These are phyloP conservation scores for Athene noctua DNA, from an alignment of 2,113 vertebrate species.

Conservation along the genomic window DNA sequence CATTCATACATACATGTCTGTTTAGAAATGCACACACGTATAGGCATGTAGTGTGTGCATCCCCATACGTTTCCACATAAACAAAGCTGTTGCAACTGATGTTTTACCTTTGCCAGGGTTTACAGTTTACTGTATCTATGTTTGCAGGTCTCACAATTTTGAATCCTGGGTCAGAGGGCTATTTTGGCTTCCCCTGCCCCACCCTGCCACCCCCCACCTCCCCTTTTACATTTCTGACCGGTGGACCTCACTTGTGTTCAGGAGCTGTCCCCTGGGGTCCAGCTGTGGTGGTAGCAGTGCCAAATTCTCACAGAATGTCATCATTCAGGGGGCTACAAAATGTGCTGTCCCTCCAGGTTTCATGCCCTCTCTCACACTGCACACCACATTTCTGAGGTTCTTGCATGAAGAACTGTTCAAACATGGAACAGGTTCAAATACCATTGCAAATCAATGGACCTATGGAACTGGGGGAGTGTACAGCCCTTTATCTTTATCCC, in stretches of 20 bases:
- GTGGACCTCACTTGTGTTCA: background rate
- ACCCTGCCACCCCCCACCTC: no score
- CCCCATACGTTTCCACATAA: background rate
- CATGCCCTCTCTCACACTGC: rapidly evolving
- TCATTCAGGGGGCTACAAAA: background rate
- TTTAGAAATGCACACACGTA: background rate
- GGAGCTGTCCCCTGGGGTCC: background rate
- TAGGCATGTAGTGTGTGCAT: background rate
- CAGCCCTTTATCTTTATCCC: background rate
- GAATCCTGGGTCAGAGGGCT: background rate
- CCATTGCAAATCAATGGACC: background rate
- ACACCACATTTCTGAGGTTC: background rate
- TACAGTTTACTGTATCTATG: background rate
- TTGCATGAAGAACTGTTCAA: background rate
- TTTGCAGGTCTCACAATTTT: background rate
- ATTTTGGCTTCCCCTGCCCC: background rate
- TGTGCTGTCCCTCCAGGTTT: background rate
- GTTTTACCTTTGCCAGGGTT: background rate
- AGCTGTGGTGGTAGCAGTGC: background rate
- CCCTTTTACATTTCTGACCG: background rate
- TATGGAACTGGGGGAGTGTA: background rate
- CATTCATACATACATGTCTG: background rate
- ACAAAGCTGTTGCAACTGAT: background rate
- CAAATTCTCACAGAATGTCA: background rate
- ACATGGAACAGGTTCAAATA: background rate